Evolutionary conservation across 1,140 invertebrate genomes (phyloP), one percentile per base, ranked within the genome.

Genomic region (Trichomalopsis sarcophagae): DNA sequence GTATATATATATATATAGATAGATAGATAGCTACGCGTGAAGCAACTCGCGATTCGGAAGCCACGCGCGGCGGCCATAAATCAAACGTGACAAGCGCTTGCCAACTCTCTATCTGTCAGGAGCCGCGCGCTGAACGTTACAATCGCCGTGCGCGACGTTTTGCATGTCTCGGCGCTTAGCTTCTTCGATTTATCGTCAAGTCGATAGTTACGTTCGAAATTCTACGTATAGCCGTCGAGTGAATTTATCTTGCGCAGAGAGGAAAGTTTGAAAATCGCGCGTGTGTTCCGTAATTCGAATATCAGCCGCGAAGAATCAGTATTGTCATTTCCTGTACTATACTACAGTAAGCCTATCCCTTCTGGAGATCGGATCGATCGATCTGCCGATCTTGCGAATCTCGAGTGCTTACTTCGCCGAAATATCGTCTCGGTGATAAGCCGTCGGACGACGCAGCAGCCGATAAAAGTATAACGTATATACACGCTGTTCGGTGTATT

Each of bases 11-110:
- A n/a, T n/a, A n/a, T n/a, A n/a, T n/a, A n/a, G n/a, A n/a, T 33
- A 71, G 13, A 33, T 2, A 62, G 17, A 55, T 14, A 55, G 50
- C n/a, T 62, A 36, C 30, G 73, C 33, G 73, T 40, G 40, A 50
- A 50, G 81, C 69, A 44, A 84, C 84, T 75, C 84, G 66, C 73
- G 69, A 69, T 78, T 86, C 77, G 78, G 79, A 87, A 87, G 82
- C 86, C 86, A 87, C 75, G 30, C 68, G 36, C 27, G 5, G 40
- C 47, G 86, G 86, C 71, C 86, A 89, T 91, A 91, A 91, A 92
- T 92, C 89, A 91, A 89, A 87, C 84, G 62, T 86, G 87, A 88
- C 86, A 84, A 89, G 87, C 87, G 84, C 82, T 87, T 84, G 80
- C 84, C 84, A 81, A 79, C 74, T 89, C 86, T 76, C 87, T 88